Percentiles rank a stretch among this genome's conserved stretches.
These are phyloP conservation scores for Triops cancriformis DNA, from an alignment of 1,140 invertebrate species.

Conservation along the genomic window DNA sequence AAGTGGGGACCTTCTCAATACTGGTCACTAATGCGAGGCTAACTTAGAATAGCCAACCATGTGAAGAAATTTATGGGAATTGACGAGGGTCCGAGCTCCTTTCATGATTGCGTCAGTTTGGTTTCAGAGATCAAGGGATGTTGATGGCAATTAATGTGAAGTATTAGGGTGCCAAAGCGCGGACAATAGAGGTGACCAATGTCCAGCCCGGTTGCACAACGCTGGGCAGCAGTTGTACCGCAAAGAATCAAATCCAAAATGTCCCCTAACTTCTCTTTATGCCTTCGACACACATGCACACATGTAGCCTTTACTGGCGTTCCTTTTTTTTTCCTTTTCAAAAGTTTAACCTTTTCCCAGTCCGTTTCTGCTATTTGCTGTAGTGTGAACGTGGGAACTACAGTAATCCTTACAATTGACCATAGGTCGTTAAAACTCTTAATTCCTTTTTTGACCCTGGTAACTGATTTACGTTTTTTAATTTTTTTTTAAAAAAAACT, in stretches of 20 bases:
- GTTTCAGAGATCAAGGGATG: slow-evolving; percentile 5
- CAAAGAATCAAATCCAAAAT: slow-evolving; percentile 4
- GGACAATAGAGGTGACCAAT: not conserved
- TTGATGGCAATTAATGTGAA: slow-evolving; percentile 14
- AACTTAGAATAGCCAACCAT: slow-evolving; percentile 1
- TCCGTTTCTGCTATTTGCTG: not conserved
- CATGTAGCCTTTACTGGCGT: not conserved
- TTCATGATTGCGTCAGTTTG: not conserved
- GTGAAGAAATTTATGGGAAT: not conserved
- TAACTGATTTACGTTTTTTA: not conserved
- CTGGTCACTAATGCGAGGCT: not conserved
- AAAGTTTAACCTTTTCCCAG: not conserved
- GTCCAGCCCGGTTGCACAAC: not conserved
- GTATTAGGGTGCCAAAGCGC: not conserved
- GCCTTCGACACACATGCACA: not conserved
- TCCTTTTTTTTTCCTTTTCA: not conserved
- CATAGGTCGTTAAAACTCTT: not conserved
- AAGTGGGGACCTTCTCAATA: not conserved
- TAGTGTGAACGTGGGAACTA: not conserved
- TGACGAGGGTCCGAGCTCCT: not conserved
- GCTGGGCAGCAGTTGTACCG: not conserved
- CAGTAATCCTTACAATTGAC: not conserved
- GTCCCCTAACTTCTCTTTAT: not conserved
- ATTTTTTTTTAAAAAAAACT: too few species aligned
- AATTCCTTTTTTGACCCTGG: not conserved